phyloP scores from a whole-genome alignment of 2,888 invertebrate species.

The Electrophaes corylata region DNA sequence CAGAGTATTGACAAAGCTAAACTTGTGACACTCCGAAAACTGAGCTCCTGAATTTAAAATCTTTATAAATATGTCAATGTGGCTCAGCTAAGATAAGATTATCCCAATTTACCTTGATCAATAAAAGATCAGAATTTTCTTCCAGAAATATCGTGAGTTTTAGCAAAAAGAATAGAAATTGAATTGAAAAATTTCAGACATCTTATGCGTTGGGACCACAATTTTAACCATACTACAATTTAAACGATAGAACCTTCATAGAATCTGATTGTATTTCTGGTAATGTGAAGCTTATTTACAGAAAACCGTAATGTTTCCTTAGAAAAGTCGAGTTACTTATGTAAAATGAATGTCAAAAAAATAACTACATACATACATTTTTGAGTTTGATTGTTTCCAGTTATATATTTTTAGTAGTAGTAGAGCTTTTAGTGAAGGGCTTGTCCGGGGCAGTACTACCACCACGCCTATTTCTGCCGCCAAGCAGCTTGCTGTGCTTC shows the following conservation, averaged over 20 bases:
- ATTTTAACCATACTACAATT: background rate
- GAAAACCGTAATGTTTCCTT: background rate
- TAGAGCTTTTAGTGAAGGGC: too few relatives aligned
- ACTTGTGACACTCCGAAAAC: slow-evolving; percentile 34
- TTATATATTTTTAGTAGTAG: too few relatives aligned
- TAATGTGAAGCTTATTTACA: background rate
- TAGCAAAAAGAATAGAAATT: background rate
- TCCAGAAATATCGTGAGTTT: background rate
- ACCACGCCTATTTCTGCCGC: too few relatives aligned
- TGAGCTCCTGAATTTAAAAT: slow-evolving; percentile 30
- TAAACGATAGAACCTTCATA: background rate
- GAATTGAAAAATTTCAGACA: background rate
- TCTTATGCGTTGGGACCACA: background rate
- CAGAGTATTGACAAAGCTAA: slow-evolving; percentile 30
- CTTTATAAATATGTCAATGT: slow-evolving; percentile 19
- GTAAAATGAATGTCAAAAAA: too few relatives aligned
- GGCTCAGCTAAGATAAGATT: slow-evolving; percentile 3
- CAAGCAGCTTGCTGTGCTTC: too few relatives aligned
- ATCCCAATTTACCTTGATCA: background rate
- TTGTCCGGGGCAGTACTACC: too few relatives aligned
- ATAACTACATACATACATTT: too few relatives aligned
- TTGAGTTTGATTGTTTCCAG: too few relatives aligned
- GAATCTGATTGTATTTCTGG: background rate
- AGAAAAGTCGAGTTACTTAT: background rate
- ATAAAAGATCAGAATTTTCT: too few relatives aligned